Evolutionary conservation across 2,888 invertebrate genomes (phyloP), one percentile per base, ranked within the genome.

Genomic region (Ceramica pisi): DNA sequence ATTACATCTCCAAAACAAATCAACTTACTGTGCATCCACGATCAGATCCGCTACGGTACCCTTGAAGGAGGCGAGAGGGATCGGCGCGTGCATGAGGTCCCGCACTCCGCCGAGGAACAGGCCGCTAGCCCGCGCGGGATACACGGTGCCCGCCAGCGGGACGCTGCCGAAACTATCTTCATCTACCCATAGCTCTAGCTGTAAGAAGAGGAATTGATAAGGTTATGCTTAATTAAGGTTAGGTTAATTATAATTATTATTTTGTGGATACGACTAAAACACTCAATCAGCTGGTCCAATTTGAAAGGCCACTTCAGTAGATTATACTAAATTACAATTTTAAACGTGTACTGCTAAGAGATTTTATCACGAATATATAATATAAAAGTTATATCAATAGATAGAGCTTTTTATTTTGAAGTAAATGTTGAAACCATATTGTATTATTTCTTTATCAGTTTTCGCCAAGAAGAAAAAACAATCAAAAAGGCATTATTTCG

Each of bases 31-130:
- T 51, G 97, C 97, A 88, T 98, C 98, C 76, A 98, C 97, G 67
- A 98, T 97, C 26, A 98, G 96, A 91, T 99, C 98, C 72, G 97
- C 97, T 12, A 99, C 97, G 7, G 98, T 98, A 6, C 99, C 99
- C 56, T 97, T 96, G 61, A 98, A 96, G 8, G 97, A 97, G 0
- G 80, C 81, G 0, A 89, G 79, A 46, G 97, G 75, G 93, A 96
- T 67, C 92, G 92, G 59, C 9, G 79, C 53, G 93, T 90, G 31
- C 57, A 96, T 94, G 38, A 94, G 91, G 1, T 95, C 90, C 0
- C 97, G 97, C 19, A 97, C 94, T 0, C 98, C 98, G 4, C 98
- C 98, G 67, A 98, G 96, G 90, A 97, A 98, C 12, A 98, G 92
- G 0, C 98, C 98, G 1, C 97, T 97, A 59, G 91, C 92, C 76